Percentiles rank a stretch among this genome's conserved stretches.
These are phyloP conservation scores for Cheirogaleus major DNA, from an alignment of 2,797 vertebrate genomes.

Conservation along the genomic window DNA sequence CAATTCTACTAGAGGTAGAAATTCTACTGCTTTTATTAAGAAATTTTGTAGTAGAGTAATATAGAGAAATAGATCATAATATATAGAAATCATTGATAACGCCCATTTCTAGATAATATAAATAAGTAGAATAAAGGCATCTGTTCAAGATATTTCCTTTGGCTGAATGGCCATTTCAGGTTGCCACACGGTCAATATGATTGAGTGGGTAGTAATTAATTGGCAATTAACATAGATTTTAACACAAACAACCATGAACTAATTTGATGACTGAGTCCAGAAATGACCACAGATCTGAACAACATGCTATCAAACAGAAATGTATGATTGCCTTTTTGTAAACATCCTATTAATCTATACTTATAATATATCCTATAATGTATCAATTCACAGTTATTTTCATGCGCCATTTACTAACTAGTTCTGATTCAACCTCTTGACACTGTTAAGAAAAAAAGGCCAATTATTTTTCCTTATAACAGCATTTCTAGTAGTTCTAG, in stretches of 20 bases:
- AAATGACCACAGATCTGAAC: background rate
- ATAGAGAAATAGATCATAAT: background rate
- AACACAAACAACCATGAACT: conserved; percentile 37
- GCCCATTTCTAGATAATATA: background rate
- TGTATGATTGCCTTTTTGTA: background rate
- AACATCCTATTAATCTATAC: background rate
- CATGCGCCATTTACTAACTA: background rate
- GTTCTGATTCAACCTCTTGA: background rate
- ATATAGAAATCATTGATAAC: background rate
- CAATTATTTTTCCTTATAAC: background rate
- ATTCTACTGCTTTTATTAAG: background rate
- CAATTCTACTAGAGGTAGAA: background rate
- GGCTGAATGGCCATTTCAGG: background rate
- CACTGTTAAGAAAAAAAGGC: background rate
- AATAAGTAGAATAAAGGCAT: background rate
- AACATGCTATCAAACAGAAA: background rate
- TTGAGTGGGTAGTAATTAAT: conserved; percentile 50
- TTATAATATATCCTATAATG: background rate
- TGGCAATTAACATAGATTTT: conserved; percentile 41
- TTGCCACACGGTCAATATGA: conserved; percentile 25
- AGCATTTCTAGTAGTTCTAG: background rate
- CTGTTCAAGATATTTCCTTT: conserved; percentile 35
- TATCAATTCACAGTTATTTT: background rate
- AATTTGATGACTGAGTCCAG: conserved; percentile 36
- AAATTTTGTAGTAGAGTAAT: background rate